A percentile compares a stretch with the other conserved stretches of the same genome.
These are phyloP conservation scores for Hoplostethus mediterraneus DNA, from an alignment of 2,797 vertebrate genomes.

Conservation along the genomic window DNA sequence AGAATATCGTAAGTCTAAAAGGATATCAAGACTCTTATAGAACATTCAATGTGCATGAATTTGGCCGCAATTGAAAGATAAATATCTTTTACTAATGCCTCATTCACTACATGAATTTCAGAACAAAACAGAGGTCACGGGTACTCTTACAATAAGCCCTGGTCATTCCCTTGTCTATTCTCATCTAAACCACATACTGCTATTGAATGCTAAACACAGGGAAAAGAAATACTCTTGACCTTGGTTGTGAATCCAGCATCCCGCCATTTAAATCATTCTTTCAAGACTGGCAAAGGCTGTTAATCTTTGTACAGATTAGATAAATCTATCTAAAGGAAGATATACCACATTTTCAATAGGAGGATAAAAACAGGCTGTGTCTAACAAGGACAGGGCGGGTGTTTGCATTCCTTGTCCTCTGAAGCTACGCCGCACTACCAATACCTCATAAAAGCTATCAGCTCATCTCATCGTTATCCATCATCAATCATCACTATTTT, in stretches of 20 bases:
- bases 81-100: conserved; percentile 36
- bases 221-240: conserved; percentile 57
- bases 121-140: conserved; percentile 54
- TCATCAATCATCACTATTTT: neutral
- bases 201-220: conserved; percentile 65
- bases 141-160: conserved; percentile 40
- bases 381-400: conserved; percentile 48
- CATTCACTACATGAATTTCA: conserved; percentile 50
- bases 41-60: conserved; percentile 40
- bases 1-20: conserved; percentile 1
- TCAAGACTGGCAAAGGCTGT: conserved; percentile 42
- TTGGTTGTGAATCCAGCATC: conserved; percentile 58
- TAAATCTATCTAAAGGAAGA: conserved; percentile 52
- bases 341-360: conserved; percentile 40
- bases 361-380: conserved; percentile 35
- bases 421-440: conserved; percentile 25
- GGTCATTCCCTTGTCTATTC: conserved; percentile 57
- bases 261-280: conserved; percentile 57
- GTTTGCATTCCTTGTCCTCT: conserved; percentile 32
- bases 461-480: neutral
- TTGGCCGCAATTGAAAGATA: conserved; percentile 1
- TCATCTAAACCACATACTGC: conserved; percentile 42
- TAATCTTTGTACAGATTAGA: conserved; percentile 59
- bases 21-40: neutral
- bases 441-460: conserved; percentile 27